Conservation (phyloP, 2,113 vertebrate genomes). For the Blennius ocellaris region DNA sequence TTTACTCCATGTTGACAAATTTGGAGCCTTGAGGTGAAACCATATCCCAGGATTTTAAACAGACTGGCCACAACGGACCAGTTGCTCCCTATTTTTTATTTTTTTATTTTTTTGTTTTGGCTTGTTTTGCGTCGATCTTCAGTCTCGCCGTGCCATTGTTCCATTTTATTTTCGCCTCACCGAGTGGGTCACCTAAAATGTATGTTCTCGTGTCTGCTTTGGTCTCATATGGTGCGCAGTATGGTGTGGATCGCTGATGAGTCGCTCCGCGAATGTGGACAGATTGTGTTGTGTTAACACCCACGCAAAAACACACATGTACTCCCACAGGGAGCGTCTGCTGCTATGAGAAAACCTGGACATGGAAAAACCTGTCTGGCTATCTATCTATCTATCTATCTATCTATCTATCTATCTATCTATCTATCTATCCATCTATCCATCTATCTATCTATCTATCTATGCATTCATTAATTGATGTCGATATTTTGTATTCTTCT, state of each 20-base stretch:
- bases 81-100: neutral
- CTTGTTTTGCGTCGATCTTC: no score
- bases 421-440: conserved; percentile 13
- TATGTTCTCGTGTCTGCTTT: neutral
- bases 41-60: no score
- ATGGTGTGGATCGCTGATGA: conserved; percentile 59
- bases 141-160: neutral
- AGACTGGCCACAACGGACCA: no score
- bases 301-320: conserved; percentile 36
- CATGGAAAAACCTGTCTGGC: neutral
- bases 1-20: conserved; percentile 9
- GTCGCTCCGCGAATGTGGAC: conserved; percentile 37
- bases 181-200: neutral
- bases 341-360: no score
- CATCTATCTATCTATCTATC: neutral
- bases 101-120: neutral
- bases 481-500: no score
- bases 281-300: conserved; percentile 63
- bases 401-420: conserved; percentile 15
- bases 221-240: conserved; percentile 55
- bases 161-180: neutral
- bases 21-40: neutral
- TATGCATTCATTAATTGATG: no score
- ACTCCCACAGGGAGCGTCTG: conserved; percentile 43
- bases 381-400: conserved; percentile 20